Percentiles rank a stretch among this genome's conserved stretches.
phyloP scores from a whole-genome alignment of 2,888 invertebrate genomes.

The Synanthedon myopaeformis region DNA sequence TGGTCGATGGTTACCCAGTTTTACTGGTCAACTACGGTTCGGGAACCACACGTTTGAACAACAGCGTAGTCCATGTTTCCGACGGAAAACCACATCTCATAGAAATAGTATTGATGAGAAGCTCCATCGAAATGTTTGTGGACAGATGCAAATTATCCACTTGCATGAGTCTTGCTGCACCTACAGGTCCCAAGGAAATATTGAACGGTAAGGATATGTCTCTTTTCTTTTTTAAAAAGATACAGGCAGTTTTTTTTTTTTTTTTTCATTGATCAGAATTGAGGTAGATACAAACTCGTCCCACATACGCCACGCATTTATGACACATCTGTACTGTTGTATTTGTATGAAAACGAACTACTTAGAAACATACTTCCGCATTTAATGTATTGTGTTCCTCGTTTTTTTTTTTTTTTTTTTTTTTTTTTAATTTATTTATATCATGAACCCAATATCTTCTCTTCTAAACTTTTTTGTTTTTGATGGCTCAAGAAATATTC shows the following conservation, averaged over 20 bases:
- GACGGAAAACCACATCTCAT: slow-evolving; percentile 91
- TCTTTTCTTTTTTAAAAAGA: neutral
- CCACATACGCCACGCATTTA: too few relatives aligned
- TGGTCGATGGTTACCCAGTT: slow-evolving; percentile 85
- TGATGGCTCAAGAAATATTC: too few relatives aligned
- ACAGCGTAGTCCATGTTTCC: slow-evolving; percentile 78
- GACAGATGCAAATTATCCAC: slow-evolving; percentile 79
- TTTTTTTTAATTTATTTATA: too few relatives aligned
- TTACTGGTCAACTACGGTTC: slow-evolving; percentile 90
- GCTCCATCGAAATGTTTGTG: slow-evolving; percentile 80
- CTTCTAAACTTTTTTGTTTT: too few relatives aligned
- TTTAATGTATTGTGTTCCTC: too few relatives aligned
- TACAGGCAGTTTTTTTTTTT: slow-evolving; percentile 1
- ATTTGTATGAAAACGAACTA: too few relatives aligned
- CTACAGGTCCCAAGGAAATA: slow-evolving; percentile 78
- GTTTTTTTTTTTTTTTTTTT: too few relatives aligned
- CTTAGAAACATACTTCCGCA: too few relatives aligned
- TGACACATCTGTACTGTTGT: too few relatives aligned
- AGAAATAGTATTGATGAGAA: slow-evolving; percentile 77
- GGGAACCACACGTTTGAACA: slow-evolving; percentile 78
- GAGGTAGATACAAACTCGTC: too few relatives aligned
- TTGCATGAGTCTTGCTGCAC: slow-evolving; percentile 78
- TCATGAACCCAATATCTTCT: too few relatives aligned
- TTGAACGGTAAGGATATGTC: slow-evolving; percentile 67
- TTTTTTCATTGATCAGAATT: neutral